These are phyloP conservation scores for Entomobrya proxima DNA, from an alignment of 2,888 invertebrate species.

Conservation along the genomic window DNA sequence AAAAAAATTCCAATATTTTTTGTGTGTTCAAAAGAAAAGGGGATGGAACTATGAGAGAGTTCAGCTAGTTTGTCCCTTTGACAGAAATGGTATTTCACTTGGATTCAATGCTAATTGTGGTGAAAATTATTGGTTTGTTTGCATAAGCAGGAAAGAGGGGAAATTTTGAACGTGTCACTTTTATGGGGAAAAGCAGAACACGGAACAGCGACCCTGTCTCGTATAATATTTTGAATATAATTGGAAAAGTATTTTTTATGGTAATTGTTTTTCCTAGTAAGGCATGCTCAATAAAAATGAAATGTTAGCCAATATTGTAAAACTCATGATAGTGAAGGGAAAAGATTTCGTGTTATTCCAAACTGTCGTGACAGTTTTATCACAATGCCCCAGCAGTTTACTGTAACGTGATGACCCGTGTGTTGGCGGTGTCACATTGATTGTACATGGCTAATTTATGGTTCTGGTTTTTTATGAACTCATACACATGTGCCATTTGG, in stretches of 20 bases:
- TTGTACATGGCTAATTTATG: slow-evolving; percentile 43
- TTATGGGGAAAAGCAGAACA: too few species aligned
- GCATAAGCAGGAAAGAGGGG: not conserved
- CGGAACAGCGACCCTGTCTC: not conserved
- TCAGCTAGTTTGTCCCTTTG: not conserved
- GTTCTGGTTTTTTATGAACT: not conserved
- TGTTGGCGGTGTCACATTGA: slow-evolving; percentile 32
- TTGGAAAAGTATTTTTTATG: slow-evolving; percentile 24
- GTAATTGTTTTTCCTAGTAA: slow-evolving; percentile 26
- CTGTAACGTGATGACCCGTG: slow-evolving; percentile 14
- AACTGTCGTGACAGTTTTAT: slow-evolving; percentile 32
- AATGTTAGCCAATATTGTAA: slow-evolving; percentile 16
- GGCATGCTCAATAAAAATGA: slow-evolving; percentile 12
- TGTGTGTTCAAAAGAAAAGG: not conserved
- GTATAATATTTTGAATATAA: slow-evolving; percentile 24
- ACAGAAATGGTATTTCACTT: not conserved
- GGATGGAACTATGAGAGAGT: not conserved
- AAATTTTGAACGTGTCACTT: slow-evolving; percentile 13
- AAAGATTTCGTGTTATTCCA: not conserved
- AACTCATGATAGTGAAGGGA: not conserved
- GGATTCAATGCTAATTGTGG: slow-evolving; percentile 12
- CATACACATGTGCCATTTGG: not conserved
- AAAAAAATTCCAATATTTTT: slow-evolving; percentile 15
- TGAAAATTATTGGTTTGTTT: not conserved
- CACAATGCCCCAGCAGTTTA: slow-evolving; percentile 34